phyloP scores from a whole-genome alignment of 2,888 invertebrate species.

The Antheraea assamensis region DNA sequence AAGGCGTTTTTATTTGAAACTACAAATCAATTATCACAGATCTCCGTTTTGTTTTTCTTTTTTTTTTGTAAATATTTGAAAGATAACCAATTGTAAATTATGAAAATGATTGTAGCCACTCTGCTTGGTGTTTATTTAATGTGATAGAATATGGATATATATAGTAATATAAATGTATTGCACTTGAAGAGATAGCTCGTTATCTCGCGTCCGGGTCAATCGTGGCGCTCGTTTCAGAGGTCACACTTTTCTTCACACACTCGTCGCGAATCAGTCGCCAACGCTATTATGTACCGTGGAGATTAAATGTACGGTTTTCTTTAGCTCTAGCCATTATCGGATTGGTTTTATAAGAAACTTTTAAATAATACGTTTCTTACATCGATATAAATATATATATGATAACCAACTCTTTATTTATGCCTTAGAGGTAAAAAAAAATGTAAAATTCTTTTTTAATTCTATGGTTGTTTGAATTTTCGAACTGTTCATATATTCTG shows the following conservation, averaged over 20 bases:
- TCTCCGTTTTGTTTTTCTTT: neutral
- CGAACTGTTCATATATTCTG: neutral
- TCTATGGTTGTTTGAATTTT: no score
- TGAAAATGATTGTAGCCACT: neutral
- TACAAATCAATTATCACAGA: no score
- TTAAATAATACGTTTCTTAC: no score
- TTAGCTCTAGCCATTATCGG: neutral
- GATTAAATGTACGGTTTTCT: neutral
- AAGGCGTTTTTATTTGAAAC: no score
- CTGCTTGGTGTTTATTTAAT: slow-evolving; percentile 12
- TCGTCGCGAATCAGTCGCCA: slow-evolving; percentile 40
- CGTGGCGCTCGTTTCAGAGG: slow-evolving; percentile 37
- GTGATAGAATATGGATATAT: slow-evolving; percentile 19
- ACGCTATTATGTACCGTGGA: neutral
- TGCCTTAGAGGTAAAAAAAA: no score
- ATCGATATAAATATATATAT: no score
- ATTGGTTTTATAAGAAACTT: neutral
- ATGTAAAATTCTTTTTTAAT: no score
- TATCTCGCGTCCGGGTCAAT: slow-evolving; percentile 56
- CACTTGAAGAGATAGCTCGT: slow-evolving; percentile 49
- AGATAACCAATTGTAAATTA: neutral
- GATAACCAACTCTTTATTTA: no score
- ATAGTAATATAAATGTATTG: slow-evolving; percentile 35
- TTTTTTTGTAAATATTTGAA: neutral
- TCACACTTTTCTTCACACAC: slow-evolving; percentile 47